These are phyloP conservation scores for Eclectus roratus DNA, from an alignment of 2,113 vertebrate species.

Conservation along the genomic window DNA sequence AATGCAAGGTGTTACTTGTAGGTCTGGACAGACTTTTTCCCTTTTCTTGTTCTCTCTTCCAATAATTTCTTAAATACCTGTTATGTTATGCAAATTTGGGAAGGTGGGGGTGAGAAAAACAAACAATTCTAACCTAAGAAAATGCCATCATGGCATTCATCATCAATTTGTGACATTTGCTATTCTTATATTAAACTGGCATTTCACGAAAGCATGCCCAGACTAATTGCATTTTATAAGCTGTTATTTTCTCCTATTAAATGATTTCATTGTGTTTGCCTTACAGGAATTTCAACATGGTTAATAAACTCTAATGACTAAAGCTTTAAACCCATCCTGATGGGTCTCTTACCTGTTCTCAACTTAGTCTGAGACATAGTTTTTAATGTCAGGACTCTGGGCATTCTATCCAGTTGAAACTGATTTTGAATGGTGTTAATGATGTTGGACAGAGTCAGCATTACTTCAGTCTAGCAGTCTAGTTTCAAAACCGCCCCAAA, in stretches of 20 bases:
- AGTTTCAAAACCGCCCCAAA: background rate
- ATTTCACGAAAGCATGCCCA: slow-evolving; percentile 22
- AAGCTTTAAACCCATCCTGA: background rate
- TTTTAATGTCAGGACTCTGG: background rate
- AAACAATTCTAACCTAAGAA: background rate
- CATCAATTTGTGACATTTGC: slow-evolving; percentile 28
- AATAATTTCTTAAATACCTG: background rate
- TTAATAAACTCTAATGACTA: background rate
- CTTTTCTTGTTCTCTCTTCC: background rate
- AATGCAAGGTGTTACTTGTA: background rate
- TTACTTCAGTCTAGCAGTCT: background rate
- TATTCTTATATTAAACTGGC: slow-evolving; percentile 7
- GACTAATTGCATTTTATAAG: slow-evolving; percentile 20
- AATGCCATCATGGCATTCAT: slow-evolving; percentile 19
- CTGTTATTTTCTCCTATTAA: background rate
- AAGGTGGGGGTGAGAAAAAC: rapidly evolving
- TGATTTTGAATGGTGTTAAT: background rate
- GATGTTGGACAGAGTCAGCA: background rate
- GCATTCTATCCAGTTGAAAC: background rate
- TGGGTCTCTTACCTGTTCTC: background rate
- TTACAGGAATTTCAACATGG: background rate
- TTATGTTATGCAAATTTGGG: background rate
- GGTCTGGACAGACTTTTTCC: background rate
- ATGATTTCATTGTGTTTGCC: background rate
- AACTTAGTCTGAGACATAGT: background rate